Evolutionary conservation across 2,113 vertebrate species (phyloP).

Genomic region (Zosterops lateralis): DNA sequence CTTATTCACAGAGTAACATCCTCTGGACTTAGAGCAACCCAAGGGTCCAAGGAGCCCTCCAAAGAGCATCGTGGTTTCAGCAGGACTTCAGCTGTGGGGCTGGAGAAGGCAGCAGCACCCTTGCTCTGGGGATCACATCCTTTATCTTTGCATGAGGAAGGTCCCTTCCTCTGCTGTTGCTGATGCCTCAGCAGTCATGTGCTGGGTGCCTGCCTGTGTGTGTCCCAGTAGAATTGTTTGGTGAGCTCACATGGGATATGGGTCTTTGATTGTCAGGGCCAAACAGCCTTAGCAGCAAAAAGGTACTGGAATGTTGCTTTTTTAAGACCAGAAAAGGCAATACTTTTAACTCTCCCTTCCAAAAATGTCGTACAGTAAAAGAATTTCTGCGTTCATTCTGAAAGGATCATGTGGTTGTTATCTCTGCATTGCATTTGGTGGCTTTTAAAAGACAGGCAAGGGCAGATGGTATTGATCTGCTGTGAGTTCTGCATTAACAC

Average conservation of each 20-base stretch:
- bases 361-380: background rate
- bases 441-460: background rate
- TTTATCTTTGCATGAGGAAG: background rate
- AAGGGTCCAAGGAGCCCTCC: background rate
- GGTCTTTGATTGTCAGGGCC: background rate
- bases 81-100: background rate
- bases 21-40: background rate
- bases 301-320: background rate
- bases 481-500: background rate
- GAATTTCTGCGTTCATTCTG: background rate
- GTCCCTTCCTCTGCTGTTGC: background rate
- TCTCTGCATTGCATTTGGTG: background rate
- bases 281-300: background rate
- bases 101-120: background rate
- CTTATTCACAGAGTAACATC: background rate
- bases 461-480: background rate
- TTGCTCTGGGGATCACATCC: background rate
- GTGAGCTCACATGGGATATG: background rate
- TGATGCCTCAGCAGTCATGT: background rate
- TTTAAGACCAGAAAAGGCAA: background rate
- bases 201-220: background rate
- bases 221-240: background rate
- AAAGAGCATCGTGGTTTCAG: background rate
- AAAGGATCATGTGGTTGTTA: background rate
- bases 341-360: background rate